Base-by-base conservation (phyloP, 2,797 vertebrate genomes). In the Sebastes flavidus region DNA sequence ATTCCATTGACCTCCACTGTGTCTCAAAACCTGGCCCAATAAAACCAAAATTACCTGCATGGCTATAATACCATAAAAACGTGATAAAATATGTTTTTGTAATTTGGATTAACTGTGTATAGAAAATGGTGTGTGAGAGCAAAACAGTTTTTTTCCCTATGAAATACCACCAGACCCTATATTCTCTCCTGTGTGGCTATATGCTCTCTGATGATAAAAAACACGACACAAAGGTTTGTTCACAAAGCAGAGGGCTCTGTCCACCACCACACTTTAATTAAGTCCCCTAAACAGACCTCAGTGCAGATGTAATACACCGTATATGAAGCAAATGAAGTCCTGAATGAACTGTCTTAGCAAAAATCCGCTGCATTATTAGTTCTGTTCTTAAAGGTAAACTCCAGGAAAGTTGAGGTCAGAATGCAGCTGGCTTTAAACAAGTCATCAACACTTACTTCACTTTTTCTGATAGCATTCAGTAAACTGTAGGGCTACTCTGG, bases 251-350 rank as follows among this genome's bases (percentile, higher is more conserved):
- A 85, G 67, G 11, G 66, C 83, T 81, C 72, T 69, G 86, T 80
- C 84, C 86, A 80, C 69, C 60, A 65, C 55, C 61, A 65, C 75
- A 86, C 86, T 92, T 93, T 92, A 93, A 95, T 93, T 91, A 93
- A 90, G 84, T 85, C 86, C 84, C 86, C 88, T 71, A 71, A 92
- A 87, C 85, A 89, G 82, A 75, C 68, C 73, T 87, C 77, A 80
- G 74, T 65, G 77, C 82, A 83, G 83, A 86, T 87, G 61, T 88
- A 88, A 92, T 92, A 93, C 92, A 94, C 79, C 87, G 65, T 68
- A 75, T 75, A 87, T 49, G 69, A 86, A 71, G 74, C 72, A 84
- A 86, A 93, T 89, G 49, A 84, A 89, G 60, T 65, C 78, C 55
- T 63, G 86, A 85, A 90, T 81, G 72, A 81, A 81, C 68, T 2